These are phyloP conservation scores for Druon quercuslanigerum DNA, from an alignment of 1,140 invertebrate species.

Conservation along the genomic window DNA sequence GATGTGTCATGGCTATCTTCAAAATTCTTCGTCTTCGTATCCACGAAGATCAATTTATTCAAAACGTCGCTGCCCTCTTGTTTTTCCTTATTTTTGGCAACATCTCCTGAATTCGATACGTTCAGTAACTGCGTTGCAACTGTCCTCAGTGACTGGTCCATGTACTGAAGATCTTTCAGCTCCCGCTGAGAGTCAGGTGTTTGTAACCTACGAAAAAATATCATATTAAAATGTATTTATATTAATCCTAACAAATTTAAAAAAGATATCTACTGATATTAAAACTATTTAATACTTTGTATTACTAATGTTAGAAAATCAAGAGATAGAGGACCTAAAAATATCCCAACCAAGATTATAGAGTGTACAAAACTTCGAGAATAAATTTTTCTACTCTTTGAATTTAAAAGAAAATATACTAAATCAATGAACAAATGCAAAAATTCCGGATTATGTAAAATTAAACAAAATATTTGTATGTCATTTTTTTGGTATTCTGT, in stretches of 20 bases:
- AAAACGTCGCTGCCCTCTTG: slow-evolving; percentile 2
- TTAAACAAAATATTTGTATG: too few species aligned
- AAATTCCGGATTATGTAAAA: too few species aligned
- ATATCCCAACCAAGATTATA: too few species aligned
- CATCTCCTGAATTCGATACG: slow-evolving; percentile 53
- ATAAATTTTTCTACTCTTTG: too few species aligned
- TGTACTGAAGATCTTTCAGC: slow-evolving; percentile 67
- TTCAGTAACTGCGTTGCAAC: slow-evolving; percentile 72
- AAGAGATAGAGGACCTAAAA: too few species aligned
- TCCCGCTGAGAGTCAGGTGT: slow-evolving; percentile 37
- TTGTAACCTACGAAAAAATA: slow-evolving; percentile 35
- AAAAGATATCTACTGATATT: not conserved
- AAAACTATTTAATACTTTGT: too few species aligned
- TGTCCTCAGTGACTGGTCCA: slow-evolving; percentile 70
- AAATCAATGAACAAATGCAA: too few species aligned
- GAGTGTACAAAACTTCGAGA: too few species aligned
- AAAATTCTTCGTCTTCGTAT: not conserved
- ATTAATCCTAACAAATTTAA: not conserved
- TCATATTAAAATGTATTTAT: not conserved
- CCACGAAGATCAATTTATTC: not conserved
- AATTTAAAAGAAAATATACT: too few species aligned
- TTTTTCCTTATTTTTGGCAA: slow-evolving; percentile 44
- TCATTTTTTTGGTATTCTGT: fast-evolving
- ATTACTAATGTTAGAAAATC: too few species aligned
- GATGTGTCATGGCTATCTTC: not conserved